Conservation (phyloP, 2,113 vertebrate species). For the Cryptotis parvus region DNA sequence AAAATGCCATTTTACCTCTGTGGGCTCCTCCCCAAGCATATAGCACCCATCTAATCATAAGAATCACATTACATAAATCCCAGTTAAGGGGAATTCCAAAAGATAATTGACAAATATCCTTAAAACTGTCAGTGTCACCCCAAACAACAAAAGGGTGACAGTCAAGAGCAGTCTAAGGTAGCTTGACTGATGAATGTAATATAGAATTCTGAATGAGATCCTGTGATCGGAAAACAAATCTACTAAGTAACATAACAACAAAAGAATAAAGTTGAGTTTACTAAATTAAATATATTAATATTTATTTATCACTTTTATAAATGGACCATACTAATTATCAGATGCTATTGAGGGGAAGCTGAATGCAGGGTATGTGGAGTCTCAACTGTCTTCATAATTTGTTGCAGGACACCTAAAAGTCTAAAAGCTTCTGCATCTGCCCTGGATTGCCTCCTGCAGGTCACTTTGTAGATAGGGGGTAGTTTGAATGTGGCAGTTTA, state of each 20-base stretch:
- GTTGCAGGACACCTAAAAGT: too few species aligned
- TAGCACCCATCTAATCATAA: background rate
- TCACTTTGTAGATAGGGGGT: too few species aligned
- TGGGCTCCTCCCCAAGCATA: background rate
- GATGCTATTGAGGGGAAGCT: background rate
- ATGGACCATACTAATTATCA: background rate
- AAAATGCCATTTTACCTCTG: background rate
- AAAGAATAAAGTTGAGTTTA: background rate
- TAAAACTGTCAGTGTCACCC: background rate
- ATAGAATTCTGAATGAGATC: background rate
- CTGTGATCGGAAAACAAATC: background rate
- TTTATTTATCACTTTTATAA: background rate
- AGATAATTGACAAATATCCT: background rate
- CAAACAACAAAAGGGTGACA: background rate
- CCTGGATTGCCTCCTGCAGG: too few species aligned
- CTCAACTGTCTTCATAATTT: background rate
- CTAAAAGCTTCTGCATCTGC: too few species aligned
- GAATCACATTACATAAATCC: background rate
- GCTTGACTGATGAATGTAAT: fast-evolving
- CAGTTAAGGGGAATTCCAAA: background rate
- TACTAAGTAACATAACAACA: background rate
- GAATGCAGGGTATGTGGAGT: background rate
- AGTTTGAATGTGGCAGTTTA: too few species aligned
- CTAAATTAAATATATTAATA: background rate
- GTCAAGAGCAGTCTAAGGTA: background rate